A percentile compares a stretch with the other conserved stretches of the same genome.
Conservation (phyloP, 2,888 invertebrate species). For the Lasioglossum malachurum region DNA sequence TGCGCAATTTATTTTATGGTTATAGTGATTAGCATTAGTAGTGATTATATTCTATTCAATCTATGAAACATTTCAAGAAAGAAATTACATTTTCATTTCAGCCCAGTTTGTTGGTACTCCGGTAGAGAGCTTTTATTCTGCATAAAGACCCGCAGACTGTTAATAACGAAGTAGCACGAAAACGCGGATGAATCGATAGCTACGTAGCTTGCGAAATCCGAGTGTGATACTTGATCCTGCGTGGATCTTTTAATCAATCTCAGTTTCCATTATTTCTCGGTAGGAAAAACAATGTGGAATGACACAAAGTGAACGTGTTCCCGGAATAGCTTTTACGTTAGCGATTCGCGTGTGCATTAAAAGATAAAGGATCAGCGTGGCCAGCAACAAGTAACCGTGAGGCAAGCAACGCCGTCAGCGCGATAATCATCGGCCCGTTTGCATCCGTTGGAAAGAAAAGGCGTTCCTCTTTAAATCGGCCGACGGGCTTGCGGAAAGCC, state of each 20-base stretch:
- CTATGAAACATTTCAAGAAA: no score
- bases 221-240: no score
- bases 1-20: no score
- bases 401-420: neutral
- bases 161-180: no score
- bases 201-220: no score
- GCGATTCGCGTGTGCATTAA: neutral
- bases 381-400: constrained; percentile 6
- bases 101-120: no score
- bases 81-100: no score
- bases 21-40: no score
- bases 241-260: neutral
- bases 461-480: constrained; percentile 21
- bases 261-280: neutral
- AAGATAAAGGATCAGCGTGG: neutral
- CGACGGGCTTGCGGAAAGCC: constrained; percentile 25
- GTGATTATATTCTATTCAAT: no score
- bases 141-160: no score
- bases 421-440: constrained; percentile 14
- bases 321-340: neutral
- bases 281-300: neutral
- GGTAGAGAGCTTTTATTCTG: no score
- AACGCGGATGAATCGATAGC: no score
- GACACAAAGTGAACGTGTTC: neutral
- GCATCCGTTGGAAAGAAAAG: neutral